Conservation (phyloP, 2,113 vertebrate genomes). For the Rhinolophus sinicus region DNA sequence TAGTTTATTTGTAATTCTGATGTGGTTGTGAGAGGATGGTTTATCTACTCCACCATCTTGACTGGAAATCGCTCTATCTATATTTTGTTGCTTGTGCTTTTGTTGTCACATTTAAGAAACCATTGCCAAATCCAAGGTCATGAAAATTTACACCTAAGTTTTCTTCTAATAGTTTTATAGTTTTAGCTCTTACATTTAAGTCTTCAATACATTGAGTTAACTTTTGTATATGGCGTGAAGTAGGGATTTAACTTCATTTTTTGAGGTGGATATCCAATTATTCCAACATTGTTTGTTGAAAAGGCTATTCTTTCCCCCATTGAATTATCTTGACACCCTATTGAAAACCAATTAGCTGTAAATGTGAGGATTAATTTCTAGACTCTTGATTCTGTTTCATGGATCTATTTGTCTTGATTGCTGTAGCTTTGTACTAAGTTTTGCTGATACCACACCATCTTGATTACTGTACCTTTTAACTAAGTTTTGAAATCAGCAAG, state of each 20-base stretch:
- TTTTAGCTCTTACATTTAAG: background rate
- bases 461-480: background rate
- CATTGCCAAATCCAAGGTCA: background rate
- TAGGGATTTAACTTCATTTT: background rate
- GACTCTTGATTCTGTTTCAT: background rate
- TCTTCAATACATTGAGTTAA: background rate
- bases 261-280: background rate
- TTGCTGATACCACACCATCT: background rate
- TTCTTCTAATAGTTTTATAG: background rate
- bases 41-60: too few species aligned
- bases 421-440: background rate
- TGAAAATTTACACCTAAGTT: background rate
- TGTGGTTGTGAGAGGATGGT: too few species aligned
- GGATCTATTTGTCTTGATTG: background rate
- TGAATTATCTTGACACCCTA: background rate
- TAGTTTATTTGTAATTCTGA: too few species aligned
- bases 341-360: background rate
- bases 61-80: background rate
- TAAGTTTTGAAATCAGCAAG: background rate
- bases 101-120: background rate
- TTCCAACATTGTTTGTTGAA: background rate
- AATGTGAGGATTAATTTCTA: background rate
- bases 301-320: background rate
- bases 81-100: background rate
- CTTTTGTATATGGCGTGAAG: background rate